Evolutionary conservation across 64 coral and sea anemone species (phyloP), one percentile per base, ranked within the genome.

Genomic region (Trachythela sp.): DNA sequence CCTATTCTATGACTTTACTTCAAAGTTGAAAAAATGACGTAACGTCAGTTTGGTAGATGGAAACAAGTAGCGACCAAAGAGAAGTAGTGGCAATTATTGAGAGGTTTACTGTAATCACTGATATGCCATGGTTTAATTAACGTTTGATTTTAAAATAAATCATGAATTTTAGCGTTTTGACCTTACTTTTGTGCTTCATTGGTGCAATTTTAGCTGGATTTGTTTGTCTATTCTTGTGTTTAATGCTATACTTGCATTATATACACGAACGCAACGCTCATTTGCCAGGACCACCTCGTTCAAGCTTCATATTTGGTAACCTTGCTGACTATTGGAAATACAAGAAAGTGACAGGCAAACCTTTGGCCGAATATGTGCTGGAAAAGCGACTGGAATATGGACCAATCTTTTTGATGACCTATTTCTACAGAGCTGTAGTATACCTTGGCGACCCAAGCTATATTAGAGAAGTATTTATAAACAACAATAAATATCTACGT

Each of bases 201-300:
- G 59, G 20, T 68, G 7, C 5, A n/a, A n/a, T 68, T 31, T n/a
- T 68, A 6, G 15, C 18, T 14, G 59, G 2, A 14, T 68, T 31
- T 22, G 20, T 68, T 22, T 22, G 59, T n/a, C 2, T 68, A 14
- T 6, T 68, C 59, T 31, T 68, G 20, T 68, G 59, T 31, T 68
- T 68, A 2, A 22, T 68, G 20, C 3, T 68, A 68, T 68, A 68
- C 30, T 5, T 68, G 59, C 30, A 68, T 31, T 68, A 68, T 31
- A 7, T 68, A 22, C 59, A 68, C 59, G 3, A 68, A 68, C 5
- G 20, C 59, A 7, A 68, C 30, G 59, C 20, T n/a, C 59, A 68
- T 68, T 68, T 68, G 59, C 59, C 59, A n/a, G 59, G 59, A 68
- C 59, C 59, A 31, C 59, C 59, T 68, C 20, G 59, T n/a, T 68